phyloP scores from a whole-genome alignment of 2,888 invertebrate species.

The Epirrita christyi region DNA sequence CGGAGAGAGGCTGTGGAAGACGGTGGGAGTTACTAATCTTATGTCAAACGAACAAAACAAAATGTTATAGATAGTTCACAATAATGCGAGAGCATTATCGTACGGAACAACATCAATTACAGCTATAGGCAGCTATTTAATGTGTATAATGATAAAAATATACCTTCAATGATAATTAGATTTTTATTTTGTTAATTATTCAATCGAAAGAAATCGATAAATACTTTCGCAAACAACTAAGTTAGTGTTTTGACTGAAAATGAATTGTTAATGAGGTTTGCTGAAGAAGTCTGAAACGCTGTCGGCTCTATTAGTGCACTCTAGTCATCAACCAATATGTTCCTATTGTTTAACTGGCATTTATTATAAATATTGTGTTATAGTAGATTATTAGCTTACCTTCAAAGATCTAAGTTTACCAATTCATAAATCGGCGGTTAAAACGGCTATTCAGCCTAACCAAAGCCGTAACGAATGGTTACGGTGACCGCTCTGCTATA shows the following conservation, averaged over 20 bases:
- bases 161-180: conserved; percentile 42
- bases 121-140: conserved; percentile 74
- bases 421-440: not conserved
- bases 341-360: conserved; percentile 40
- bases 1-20: conserved; percentile 8
- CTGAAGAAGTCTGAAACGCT: conserved; percentile 66
- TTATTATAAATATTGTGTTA: conserved; percentile 11
- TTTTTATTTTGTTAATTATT: conserved; percentile 26
- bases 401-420: conserved; percentile 7
- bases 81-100: conserved; percentile 48
- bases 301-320: conserved; percentile 50
- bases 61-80: conserved; percentile 31
- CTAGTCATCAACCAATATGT: conserved; percentile 44
- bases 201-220: conserved; percentile 24
- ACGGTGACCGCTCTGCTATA: not conserved
- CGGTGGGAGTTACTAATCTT: conserved; percentile 36
- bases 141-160: conserved; percentile 50
- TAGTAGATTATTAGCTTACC: not conserved
- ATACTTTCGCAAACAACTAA: conserved; percentile 42
- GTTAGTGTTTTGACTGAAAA: conserved; percentile 66
- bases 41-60: conserved; percentile 28
- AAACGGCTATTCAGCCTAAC: not conserved
- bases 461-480: not conserved
- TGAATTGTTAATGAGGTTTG: conserved; percentile 57
- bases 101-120: conserved; percentile 61